phyloP scores from a whole-genome alignment of 2,888 invertebrate genomes.

The Eristalis tenax region DNA sequence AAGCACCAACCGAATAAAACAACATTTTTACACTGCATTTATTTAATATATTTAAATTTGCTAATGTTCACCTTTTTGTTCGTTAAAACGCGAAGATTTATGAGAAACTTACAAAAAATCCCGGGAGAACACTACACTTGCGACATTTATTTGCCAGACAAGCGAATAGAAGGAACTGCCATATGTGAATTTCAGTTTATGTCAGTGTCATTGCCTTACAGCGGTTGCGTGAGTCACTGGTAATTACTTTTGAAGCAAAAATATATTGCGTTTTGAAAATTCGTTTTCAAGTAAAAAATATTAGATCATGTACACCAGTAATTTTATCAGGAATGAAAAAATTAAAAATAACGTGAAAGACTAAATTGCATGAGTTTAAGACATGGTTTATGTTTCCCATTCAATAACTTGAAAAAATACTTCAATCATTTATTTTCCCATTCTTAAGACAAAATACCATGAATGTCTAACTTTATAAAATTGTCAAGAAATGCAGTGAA shows the following conservation, averaged over 20 bases:
- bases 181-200: background rate
- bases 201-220: background rate
- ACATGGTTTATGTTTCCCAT: no score
- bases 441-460: no score
- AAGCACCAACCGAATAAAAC: background rate
- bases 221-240: background rate
- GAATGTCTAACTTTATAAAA: no score
- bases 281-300: background rate
- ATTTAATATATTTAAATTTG: background rate
- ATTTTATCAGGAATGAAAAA: no score
- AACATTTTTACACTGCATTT: background rate
- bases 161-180: constrained; percentile 52
- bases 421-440: no score
- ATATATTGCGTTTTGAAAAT: background rate
- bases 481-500: no score
- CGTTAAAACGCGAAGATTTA: background rate
- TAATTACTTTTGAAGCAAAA: background rate
- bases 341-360: no score
- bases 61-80: background rate
- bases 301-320: no score
- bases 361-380: no score
- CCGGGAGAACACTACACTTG: constrained; percentile 22
- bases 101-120: constrained; percentile 57
- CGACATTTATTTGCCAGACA: constrained; percentile 54
- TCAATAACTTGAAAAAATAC: no score